These are phyloP conservation scores for Shinisaurus crocodilurus DNA, from an alignment of 2,113 vertebrate species.

Conservation along the genomic window DNA sequence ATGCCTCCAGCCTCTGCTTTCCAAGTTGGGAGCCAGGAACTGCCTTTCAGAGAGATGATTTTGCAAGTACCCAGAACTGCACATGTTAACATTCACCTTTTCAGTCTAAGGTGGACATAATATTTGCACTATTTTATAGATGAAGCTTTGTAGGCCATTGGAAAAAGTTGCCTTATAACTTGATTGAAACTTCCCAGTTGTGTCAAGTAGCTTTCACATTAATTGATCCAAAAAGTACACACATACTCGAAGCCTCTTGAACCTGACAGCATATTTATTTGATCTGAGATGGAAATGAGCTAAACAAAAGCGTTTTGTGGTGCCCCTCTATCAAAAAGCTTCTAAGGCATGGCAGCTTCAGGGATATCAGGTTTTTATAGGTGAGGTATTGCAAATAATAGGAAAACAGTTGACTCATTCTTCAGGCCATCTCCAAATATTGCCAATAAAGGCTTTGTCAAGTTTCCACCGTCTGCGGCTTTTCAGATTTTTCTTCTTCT, in stretches of 20 bases:
- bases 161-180: background rate
- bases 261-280: background rate
- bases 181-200: background rate
- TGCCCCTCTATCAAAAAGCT: background rate
- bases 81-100: rapidly evolving
- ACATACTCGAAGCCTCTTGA: background rate
- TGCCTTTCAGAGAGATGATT: conserved; percentile 9
- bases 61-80: background rate
- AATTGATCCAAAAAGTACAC: background rate
- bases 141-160: background rate
- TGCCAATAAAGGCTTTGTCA: conserved; percentile 64
- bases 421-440: conserved; percentile 69
- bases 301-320: background rate
- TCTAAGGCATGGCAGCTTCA: conserved; percentile 23
- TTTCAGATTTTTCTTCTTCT: conserved; percentile 44
- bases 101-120: conserved; percentile 18
- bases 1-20: too few relatives aligned
- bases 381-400: conserved; percentile 42
- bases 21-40: background rate
- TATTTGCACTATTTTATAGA: rapidly evolving
- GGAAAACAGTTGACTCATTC: conserved; percentile 69
- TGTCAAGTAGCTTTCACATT: background rate
- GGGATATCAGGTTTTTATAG: conserved; percentile 58
- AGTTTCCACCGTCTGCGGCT: conserved; percentile 64
- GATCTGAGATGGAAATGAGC: background rate